phyloP scores from a whole-genome alignment of 2,797 vertebrate species.

The Ceyx erithaca region DNA sequence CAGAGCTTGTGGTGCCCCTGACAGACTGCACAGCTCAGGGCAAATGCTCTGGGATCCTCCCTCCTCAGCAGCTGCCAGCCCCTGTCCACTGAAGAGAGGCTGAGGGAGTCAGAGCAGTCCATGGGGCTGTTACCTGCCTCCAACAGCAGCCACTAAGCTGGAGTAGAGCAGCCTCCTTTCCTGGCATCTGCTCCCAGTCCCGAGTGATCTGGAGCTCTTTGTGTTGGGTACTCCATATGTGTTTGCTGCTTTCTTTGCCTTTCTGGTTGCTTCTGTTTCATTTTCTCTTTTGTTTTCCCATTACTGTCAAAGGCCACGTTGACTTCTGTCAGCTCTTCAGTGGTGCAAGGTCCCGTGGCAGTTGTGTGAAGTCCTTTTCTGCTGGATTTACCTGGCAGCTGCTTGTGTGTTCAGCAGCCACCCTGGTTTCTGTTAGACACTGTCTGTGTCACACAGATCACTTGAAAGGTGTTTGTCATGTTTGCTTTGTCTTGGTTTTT shows the following conservation, averaged over 20 bases:
- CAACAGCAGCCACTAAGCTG: background rate
- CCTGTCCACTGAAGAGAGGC: background rate
- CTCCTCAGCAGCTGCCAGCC: background rate
- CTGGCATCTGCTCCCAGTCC: background rate
- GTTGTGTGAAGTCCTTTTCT: background rate
- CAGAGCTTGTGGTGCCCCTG: background rate
- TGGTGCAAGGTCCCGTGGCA: background rate
- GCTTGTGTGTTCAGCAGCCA: background rate
- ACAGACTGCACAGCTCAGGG: background rate
- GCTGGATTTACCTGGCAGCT: background rate
- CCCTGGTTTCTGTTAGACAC: background rate
- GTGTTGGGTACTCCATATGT: background rate
- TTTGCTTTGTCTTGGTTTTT: background rate
- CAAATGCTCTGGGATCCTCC: background rate
- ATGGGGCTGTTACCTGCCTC: background rate
- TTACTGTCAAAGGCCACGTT: background rate
- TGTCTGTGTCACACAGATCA: background rate
- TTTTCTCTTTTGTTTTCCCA: fast-evolving
- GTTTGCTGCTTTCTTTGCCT: no score
- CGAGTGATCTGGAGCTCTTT: background rate
- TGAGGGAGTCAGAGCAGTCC: background rate
- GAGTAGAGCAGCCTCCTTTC: background rate
- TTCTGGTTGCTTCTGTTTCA: no score
- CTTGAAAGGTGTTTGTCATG: background rate
- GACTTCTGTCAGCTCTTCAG: background rate